These are phyloP conservation scores for Mactromeris polynyma DNA, from an alignment of 2,888 invertebrate genomes.

Conservation along the genomic window DNA sequence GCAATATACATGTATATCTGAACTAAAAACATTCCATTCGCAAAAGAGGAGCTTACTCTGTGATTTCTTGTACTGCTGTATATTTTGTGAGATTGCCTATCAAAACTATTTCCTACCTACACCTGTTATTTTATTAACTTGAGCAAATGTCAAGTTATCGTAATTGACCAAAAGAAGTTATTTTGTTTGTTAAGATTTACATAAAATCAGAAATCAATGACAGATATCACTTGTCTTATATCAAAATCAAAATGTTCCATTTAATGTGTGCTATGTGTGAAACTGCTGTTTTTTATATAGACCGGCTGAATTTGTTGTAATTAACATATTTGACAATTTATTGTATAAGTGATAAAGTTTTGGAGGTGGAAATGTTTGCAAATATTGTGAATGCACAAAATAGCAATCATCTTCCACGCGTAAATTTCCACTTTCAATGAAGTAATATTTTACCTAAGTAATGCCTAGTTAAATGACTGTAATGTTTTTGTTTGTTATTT, in stretches of 20 bases:
- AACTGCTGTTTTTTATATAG: background rate
- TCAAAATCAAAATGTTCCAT: background rate
- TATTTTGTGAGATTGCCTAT: no score
- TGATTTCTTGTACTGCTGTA: background rate
- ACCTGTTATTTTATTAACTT: no score
- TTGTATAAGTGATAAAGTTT: background rate
- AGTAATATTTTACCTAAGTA: no score
- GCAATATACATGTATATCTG: background rate
- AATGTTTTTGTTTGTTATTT: no score
- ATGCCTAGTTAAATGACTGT: no score
- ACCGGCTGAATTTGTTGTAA: background rate
- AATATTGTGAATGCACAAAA: no score
- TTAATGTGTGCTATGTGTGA: background rate
- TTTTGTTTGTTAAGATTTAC: background rate
- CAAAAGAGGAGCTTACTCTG: background rate
- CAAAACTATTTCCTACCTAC: no score
- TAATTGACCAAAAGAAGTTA: no score
- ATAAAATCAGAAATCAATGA: background rate
- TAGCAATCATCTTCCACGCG: no score
- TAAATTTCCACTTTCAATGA: no score
- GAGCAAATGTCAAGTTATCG: no score
- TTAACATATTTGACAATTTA: background rate
- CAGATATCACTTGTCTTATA: background rate
- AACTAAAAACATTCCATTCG: background rate
- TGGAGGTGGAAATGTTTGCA: no score